These are phyloP conservation scores for Anoplius nigerrimus DNA, from an alignment of 2,888 invertebrate species.

Conservation along the genomic window DNA sequence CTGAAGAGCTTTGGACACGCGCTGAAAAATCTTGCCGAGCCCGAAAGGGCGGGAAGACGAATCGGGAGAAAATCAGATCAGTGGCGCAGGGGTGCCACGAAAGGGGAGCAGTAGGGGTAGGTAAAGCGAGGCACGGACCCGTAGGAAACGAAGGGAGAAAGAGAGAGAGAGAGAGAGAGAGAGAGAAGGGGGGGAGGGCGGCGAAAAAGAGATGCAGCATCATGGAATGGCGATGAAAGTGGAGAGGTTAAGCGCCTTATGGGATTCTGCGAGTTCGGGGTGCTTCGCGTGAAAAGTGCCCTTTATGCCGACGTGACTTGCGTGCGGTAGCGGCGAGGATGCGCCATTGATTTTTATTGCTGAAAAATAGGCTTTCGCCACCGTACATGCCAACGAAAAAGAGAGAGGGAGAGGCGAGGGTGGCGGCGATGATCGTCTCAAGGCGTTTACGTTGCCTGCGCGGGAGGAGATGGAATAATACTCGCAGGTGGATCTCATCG, in stretches of 20 bases:
- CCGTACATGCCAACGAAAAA: conserved; percentile 17
- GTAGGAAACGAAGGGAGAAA: too few species aligned
- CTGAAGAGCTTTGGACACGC: conserved; percentile 22
- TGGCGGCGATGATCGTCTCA: conserved; percentile 15
- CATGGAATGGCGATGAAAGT: conserved; percentile 57
- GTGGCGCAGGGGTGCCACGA: conserved; percentile 11
- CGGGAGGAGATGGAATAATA: conserved; percentile 15
- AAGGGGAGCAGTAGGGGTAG: not conserved
- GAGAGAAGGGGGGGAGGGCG: conserved; percentile 9
- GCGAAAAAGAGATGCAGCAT: conserved; percentile 24
- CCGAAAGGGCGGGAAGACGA: conserved; percentile 17
- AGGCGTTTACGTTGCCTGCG: too few species aligned
- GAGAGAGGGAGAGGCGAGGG: conserved; percentile 13
- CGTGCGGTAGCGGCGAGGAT: conserved; percentile 52
- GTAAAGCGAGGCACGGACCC: not conserved
- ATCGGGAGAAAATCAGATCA: conserved; percentile 1
- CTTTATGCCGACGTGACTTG: conserved; percentile 58
- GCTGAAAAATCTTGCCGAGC: conserved; percentile 26
- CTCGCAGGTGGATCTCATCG: too few species aligned
- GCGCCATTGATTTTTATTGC: conserved; percentile 64
- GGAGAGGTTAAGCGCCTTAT: conserved; percentile 57
- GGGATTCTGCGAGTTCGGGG: conserved; percentile 46
- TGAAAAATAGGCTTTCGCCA: conserved; percentile 56
- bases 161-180: conserved; percentile 10
- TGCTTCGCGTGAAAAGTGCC: conserved; percentile 47